Base-by-base conservation (phyloP, 2,888 invertebrate genomes). In the Scaptomyza reducta region DNA sequence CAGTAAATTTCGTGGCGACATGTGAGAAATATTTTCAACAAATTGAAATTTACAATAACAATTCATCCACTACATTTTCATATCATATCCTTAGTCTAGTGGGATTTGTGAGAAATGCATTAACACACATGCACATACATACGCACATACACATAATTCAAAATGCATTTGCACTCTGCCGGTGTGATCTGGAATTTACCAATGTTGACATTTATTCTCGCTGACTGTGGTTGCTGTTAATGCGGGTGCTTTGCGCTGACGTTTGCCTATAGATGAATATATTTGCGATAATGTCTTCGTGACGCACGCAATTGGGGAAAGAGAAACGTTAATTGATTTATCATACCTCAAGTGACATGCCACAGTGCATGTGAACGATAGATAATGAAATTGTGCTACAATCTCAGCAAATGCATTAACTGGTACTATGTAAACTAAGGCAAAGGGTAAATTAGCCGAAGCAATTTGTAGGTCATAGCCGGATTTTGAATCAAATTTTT, bases 1-100 rank as follows among this genome's bases (percentile, higher is more conserved):
- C 77, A 22, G 33, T n/a, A 49, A 29, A 56, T 54, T 60, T 64
- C 58, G 73, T 69, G 69, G 58, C 68, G 63, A 64, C 67, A 72
- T 70, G 67, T 68, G 60, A 58, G 57, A 57, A 61, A 60, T 63
- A 51, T 50, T 55, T 45, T 13, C 56, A 38, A 47, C 46, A 64
- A 65, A 79, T 56, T 62, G 63, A 68, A 61, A 61, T 47, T 45
- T 11, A 29, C 53, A 62, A 33, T 55, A 29, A 53, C 47, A 62
- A 65, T 64, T 16, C 35, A 14, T 6, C 6, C 56, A 16, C n/a
- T 25, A 49, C 27, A 59, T 56, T 59, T 46, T 47, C 60, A 57
- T 45, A 38, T 16, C 14, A 35, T 31, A 1, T 35, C 7, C 40
- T 10, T 31, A 31, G 38, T 14, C 18, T 22, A 31, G 22, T 46